A percentile compares a stretch with the other conserved stretches of the same genome.
These are phyloP conservation scores for Molossus molossus DNA, from an alignment of 2,797 vertebrate species.

Conservation along the genomic window DNA sequence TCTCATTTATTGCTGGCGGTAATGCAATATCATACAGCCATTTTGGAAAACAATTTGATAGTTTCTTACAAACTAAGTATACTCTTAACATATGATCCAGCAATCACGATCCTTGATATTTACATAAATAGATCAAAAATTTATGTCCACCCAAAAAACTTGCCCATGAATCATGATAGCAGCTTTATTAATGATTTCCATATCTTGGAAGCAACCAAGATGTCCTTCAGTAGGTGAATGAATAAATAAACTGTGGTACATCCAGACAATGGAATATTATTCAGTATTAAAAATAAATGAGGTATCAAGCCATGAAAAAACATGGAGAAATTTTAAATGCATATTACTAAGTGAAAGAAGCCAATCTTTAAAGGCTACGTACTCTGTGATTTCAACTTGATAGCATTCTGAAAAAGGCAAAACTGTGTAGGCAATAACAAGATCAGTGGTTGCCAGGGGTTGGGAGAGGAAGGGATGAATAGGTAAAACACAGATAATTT, in stretches of 20 bases:
- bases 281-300: conserved; percentile 20
- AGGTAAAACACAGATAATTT: not conserved
- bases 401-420: not conserved
- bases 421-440: not conserved
- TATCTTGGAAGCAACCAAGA: not conserved
- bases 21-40: not conserved
- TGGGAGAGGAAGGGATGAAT: not conserved
- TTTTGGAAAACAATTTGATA: not conserved
- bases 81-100: not conserved
- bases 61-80: conserved; percentile 1
- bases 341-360: not conserved
- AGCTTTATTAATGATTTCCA: not conserved
- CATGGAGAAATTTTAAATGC: not conserved
- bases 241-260: not conserved
- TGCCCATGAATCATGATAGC: not conserved
- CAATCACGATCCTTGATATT: not conserved
- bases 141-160: not conserved
- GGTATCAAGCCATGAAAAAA: not conserved
- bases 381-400: not conserved
- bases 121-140: not conserved
- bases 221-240: not conserved
- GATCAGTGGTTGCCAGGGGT: not conserved
- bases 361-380: not conserved
- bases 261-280: not conserved
- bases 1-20: not conserved